Evolutionary conservation across 2,888 invertebrate genomes (phyloP).

Genomic region (Selenia dentaria): DNA sequence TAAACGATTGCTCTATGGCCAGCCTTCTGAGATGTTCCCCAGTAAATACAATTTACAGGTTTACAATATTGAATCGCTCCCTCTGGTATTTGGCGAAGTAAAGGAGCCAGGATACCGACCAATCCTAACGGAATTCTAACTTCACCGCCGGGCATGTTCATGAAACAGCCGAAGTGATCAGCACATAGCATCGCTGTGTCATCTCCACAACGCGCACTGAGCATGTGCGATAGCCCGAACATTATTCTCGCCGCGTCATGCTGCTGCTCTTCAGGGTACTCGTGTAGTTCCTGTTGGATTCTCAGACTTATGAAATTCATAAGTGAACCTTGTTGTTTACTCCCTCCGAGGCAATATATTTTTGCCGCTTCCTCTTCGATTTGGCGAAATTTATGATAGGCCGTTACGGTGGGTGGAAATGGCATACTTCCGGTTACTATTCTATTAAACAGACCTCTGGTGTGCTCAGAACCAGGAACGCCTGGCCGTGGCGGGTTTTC

Average conservation of each 20-base stretch:
- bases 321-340: constrained; percentile 86
- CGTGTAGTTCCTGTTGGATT: constrained; percentile 88
- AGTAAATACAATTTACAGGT: constrained; percentile 88
- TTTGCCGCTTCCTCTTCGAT: constrained; percentile 87
- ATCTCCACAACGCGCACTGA: constrained; percentile 87
- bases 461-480: constrained; percentile 75
- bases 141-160: constrained; percentile 84
- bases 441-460: constrained; percentile 85
- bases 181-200: constrained; percentile 78
- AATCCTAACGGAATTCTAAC: constrained; percentile 87
- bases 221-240: constrained; percentile 86
- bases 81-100: constrained; percentile 86
- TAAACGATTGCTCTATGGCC: constrained; percentile 83
- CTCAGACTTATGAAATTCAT: constrained; percentile 87
- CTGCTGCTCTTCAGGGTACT: constrained; percentile 87
- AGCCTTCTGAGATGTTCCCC: constrained; percentile 84
- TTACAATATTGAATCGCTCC: constrained; percentile 87
- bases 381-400: constrained; percentile 86
- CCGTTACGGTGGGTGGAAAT: constrained; percentile 84
- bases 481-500: constrained; percentile 86
- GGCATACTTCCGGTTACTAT: constrained; percentile 87
- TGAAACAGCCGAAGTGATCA: constrained; percentile 68
- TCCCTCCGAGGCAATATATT: constrained; percentile 85
- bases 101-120: constrained; percentile 86
- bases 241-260: constrained; percentile 88